phyloP scores from a whole-genome alignment of 2,113 vertebrate species.

The Podiceps cristatus region DNA sequence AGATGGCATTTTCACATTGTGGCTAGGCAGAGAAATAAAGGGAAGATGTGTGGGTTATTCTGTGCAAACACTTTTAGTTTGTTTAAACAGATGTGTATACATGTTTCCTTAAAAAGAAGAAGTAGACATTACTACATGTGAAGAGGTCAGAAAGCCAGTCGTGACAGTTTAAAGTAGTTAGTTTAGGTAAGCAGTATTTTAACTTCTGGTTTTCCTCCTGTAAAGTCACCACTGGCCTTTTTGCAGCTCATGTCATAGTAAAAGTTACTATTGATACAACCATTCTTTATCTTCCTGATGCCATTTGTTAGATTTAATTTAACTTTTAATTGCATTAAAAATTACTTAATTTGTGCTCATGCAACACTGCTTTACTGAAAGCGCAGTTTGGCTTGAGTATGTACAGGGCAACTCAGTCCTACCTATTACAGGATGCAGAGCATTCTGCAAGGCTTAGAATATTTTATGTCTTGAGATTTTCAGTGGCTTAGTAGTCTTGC shows the following conservation, averaged over 20 bases:
- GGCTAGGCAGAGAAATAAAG: not conserved
- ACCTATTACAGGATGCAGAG: not conserved
- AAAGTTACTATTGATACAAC: not conserved
- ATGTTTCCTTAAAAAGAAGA: not conserved
- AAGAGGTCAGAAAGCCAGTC: not conserved
- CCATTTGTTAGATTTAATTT: not conserved
- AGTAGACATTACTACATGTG: not conserved
- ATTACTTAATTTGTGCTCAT: not conserved
- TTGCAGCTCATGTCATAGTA: not conserved
- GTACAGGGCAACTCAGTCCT: not conserved
- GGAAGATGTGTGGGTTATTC: not conserved
- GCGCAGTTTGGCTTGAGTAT: not conserved
- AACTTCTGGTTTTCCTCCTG: not conserved
- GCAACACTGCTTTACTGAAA: not conserved
- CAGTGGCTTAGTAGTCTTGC: not conserved
- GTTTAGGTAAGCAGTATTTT: not conserved
- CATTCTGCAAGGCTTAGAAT: not conserved
- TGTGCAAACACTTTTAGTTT: not conserved
- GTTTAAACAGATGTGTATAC: not conserved
- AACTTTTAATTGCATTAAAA: not conserved
- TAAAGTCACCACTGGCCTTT: not conserved
- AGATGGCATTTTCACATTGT: not conserved
- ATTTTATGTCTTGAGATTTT: not conserved
- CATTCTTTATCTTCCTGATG: not conserved
- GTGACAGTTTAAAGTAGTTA: not conserved